Percentiles rank a stretch among this genome's conserved stretches.
Evolutionary conservation across 92 coral and sea anemone species (phyloP).

Genomic region (Isaurus tuberculatus): DNA sequence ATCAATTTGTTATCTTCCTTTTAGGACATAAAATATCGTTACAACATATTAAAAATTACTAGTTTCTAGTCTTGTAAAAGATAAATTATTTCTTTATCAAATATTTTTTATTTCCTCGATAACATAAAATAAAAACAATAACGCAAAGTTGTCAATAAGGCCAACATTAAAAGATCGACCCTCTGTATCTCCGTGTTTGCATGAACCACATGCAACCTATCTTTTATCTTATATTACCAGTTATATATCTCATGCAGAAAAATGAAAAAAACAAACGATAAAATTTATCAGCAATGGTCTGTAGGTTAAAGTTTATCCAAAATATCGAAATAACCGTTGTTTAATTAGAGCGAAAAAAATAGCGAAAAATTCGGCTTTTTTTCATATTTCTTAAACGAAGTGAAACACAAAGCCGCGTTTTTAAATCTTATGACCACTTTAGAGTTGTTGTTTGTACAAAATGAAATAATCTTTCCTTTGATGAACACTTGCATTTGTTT

Average conservation of each 20-base stretch:
- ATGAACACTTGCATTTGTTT: background rate
- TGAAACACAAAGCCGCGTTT: background rate
- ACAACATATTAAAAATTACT: too few relatives aligned
- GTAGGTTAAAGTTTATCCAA: background rate
- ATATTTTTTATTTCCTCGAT: conserved; percentile 7
- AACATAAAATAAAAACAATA: background rate
- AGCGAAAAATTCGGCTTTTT: background rate
- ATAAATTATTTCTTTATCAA: background rate
- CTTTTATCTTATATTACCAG: background rate
- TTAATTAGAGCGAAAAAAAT: background rate
- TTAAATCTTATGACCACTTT: background rate
- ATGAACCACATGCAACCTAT: background rate
- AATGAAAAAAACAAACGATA: background rate
- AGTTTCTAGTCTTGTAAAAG: background rate
- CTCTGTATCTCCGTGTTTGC: background rate
- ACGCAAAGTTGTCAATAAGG: background rate
- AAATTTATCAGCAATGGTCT: background rate
- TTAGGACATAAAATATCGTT: too few relatives aligned
- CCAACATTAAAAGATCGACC: background rate
- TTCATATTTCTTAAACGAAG: too few relatives aligned
- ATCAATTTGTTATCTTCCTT: background rate
- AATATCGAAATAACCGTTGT: background rate
- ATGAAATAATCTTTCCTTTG: background rate
- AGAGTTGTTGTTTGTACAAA: background rate
- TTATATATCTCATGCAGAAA: too few relatives aligned